These are phyloP conservation scores for Narcine bancroftii DNA, from an alignment of 2,113 vertebrate species.

Conservation along the genomic window DNA sequence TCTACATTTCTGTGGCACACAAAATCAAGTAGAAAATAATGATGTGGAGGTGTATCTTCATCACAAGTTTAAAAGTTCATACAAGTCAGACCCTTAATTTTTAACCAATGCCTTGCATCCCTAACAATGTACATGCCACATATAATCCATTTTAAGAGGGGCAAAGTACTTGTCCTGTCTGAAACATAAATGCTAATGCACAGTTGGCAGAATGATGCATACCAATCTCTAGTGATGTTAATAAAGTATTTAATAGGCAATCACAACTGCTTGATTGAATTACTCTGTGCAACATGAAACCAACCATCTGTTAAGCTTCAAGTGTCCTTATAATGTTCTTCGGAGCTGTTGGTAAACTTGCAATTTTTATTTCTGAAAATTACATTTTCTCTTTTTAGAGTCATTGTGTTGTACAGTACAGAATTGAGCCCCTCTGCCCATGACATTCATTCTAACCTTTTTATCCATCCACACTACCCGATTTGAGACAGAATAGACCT, in stretches of 20 bases:
- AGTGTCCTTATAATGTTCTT: background rate
- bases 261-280: constrained; percentile 3
- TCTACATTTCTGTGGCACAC: background rate
- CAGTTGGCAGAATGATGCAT: background rate
- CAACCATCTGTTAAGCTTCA: constrained; percentile 2
- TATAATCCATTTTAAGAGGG: background rate
- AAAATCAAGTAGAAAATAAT: background rate
- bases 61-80: background rate
- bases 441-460: no score
- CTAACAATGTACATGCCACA: background rate
- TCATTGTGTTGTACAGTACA: no score
- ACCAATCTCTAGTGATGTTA: background rate
- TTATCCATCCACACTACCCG: no score
- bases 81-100: background rate
- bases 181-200: background rate
- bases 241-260: background rate
- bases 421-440: no score
- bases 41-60: background rate
- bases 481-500: no score
- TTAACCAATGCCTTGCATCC: background rate
- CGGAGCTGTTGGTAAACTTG: background rate
- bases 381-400: no score
- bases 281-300: background rate
- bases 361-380: no score
- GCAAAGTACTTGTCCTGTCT: background rate